Evolutionary conservation across 2,113 vertebrate genomes (phyloP), one percentile per base, ranked within the genome.

Genomic region (Pitta sordida): DNA sequence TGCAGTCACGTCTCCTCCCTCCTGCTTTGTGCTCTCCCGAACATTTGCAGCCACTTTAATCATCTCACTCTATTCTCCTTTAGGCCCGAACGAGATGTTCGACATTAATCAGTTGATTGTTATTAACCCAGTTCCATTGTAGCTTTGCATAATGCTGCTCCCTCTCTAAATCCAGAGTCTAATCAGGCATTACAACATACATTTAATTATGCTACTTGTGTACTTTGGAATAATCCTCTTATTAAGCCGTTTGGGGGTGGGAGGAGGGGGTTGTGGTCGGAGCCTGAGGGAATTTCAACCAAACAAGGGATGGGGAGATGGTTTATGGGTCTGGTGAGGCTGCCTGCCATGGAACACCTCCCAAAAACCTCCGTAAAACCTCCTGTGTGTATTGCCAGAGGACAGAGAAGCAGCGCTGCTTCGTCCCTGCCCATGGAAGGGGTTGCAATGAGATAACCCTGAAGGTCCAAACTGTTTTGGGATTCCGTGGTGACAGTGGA

Each of bases 91-190:
- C 17, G 70, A 63, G 83, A 71, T 79, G 93, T 43, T 8, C 20
- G 2, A 79, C 93, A 53, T 73, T 37, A 82, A 91, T 84, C 88
- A 94, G 62, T 27, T 88, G 86, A 86, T 95, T 88, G 93, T 92
- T 68, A 86, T 87, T 93, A 95, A 94, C 92, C 91, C 86, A 76
- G 44, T 53, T 85, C 18, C 84, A 71, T 56, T 86, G 91, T 63
- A 13, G 71, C 84, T 85, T 52, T 53, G 68, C 86, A 85, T 77
- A 87, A 87, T 41, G 78, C 69, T 44, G 81, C 76, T 90, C 70
- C 85, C 75, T 81, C 86, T 88, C 86, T 62, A 90, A 95, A 94
- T 75, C 90, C 90, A 53, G 7, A 58, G 74, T 56, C 91, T 94
- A 65, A 91, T 91, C 93, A 70, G 93, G 81, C 67, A 41, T 83